These are phyloP conservation scores for Salvator merianae DNA, from an alignment of 2,113 vertebrate genomes.

Conservation along the genomic window DNA sequence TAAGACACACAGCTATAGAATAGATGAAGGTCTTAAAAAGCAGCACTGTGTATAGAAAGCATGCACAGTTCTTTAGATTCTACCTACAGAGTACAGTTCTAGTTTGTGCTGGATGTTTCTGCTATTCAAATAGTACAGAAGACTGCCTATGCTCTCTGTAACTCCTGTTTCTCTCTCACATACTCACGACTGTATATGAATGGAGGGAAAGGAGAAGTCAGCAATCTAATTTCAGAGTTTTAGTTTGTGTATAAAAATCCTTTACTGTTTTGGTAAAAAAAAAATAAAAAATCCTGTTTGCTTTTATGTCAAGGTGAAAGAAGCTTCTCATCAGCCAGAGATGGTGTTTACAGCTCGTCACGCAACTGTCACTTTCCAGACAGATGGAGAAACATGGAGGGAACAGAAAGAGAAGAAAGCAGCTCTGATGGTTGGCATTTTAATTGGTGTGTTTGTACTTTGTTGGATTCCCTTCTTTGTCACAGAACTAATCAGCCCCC, in stretches of 20 bases:
- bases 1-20: too few relatives aligned
- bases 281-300: conserved; percentile 45
- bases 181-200: too few relatives aligned
- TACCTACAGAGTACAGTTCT: neutral
- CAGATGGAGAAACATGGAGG: conserved; percentile 66
- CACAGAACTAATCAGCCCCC: conserved; percentile 69
- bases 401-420: conserved; percentile 75
- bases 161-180: conserved; percentile 23
- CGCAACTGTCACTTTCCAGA: conserved; percentile 61
- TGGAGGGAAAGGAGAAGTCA: too few relatives aligned
- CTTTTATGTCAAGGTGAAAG: conserved; percentile 71
- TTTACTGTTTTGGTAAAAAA: conserved; percentile 45
- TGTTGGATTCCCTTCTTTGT: conserved; percentile 78
- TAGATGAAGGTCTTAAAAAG: neutral
- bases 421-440: conserved; percentile 74
- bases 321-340: conserved; percentile 58
- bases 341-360: conserved; percentile 63
- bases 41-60: neutral
- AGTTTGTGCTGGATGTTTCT: neutral
- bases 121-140: neutral
- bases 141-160: too few relatives aligned
- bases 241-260: neutral
- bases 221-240: neutral
- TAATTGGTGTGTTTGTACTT: conserved; percentile 71
- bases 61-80: neutral